These are phyloP conservation scores for Morelia viridis DNA, from an alignment of 2,797 vertebrate species.

Conservation along the genomic window DNA sequence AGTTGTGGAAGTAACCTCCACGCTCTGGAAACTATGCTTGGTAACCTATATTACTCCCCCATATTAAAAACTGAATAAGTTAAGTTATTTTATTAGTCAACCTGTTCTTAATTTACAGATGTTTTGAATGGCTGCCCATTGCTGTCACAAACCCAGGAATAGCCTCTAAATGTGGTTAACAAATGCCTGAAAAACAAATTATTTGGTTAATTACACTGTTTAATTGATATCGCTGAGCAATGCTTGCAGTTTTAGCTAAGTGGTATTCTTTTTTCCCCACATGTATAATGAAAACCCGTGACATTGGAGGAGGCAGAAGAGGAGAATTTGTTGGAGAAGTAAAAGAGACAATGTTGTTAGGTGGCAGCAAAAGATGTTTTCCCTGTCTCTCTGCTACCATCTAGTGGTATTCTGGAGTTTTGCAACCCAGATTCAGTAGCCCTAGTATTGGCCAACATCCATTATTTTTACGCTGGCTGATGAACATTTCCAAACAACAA, in stretches of 20 bases:
- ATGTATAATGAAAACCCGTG: constrained; percentile 8
- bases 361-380: neutral
- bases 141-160: neutral
- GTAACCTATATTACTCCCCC: neutral
- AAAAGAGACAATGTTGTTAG: neutral
- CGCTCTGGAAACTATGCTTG: neutral
- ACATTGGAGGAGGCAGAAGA: neutral
- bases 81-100: neutral
- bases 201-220: constrained; percentile 25
- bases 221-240: constrained; percentile 25
- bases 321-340: neutral
- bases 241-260: neutral
- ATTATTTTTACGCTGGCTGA: neutral
- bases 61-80: constrained; percentile 10
- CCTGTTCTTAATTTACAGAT: neutral
- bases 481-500: neutral
- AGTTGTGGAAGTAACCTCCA: neutral
- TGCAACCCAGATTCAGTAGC: neutral
- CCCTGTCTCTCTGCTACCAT: neutral
- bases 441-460: neutral
- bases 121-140: neutral
- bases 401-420: neutral
- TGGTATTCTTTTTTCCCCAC: neutral
- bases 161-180: neutral
- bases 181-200: constrained; percentile 25